Evolutionary conservation across 2,888 invertebrate species (phyloP), one percentile per base, ranked within the genome.

Genomic region (Ophraella communa): DNA sequence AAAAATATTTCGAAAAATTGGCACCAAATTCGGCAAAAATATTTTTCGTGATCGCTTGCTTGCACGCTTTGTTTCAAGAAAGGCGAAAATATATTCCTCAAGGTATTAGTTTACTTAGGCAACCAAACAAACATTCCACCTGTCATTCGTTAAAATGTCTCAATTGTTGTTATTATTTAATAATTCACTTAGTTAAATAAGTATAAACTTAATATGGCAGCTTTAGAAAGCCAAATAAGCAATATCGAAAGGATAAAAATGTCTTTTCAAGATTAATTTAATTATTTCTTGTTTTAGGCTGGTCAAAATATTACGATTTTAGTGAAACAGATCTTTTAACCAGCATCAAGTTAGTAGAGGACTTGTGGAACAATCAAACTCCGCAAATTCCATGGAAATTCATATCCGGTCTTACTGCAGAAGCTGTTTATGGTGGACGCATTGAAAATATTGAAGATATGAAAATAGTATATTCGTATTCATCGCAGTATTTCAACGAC

Each of bases 31-130:
- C 79, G 33, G 74, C 79, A 0, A 76, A 80, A 69, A 86, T 89
- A 55, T 85, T 92, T 62, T 89, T 98, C 74, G 89, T 92, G 4
- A 83, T 97, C 14, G 91, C 96, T 67, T 92, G 93, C 87, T 85
- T 94, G 61, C 96, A 98, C 80, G 95, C 98, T 0, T 85, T 97
- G 11, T 85, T 96, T 56, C 93, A 93, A 80, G 98, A 99, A 82
- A 86, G 99, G 42, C 86, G 98, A 64, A 93, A 91, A 56, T 98
- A 91, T 80, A 93, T 96, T 73, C 96, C 96, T 0, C 94, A 95
- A 85, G 90, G 87, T 86, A 73, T 52, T 1, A 30, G 14, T 11
- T 39, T 59, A 17, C 2, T 27, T n/a, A n/a, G n/a, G n/a, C n/a
- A n/a, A n/a, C n/a, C n/a, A n/a, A n/a, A n/a, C n/a, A n/a, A n/a